Percentiles rank a stretch among this genome's conserved stretches.
Evolutionary conservation across 2,888 invertebrate genomes (phyloP).

Genomic region (Lepeophtheirus nordmannii): DNA sequence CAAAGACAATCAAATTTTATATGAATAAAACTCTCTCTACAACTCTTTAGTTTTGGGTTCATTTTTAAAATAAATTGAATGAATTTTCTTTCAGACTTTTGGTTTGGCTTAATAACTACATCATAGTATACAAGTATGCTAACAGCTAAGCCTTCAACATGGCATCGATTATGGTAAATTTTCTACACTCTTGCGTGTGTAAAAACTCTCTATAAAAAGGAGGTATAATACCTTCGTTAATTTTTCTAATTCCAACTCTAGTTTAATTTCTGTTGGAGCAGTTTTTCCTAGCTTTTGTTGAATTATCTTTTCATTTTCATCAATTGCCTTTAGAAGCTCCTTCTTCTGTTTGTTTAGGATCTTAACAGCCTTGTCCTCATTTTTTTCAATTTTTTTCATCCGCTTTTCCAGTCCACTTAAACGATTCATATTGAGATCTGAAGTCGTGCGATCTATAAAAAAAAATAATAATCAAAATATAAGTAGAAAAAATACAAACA

Average conservation of each 20-base stretch:
- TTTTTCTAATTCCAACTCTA: slow-evolving; percentile 8
- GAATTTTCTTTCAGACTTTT: no score
- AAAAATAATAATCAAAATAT: no score
- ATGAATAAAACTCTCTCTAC: no score
- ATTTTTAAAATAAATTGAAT: no score
- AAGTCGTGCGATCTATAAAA: neutral
- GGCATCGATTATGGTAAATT: no score
- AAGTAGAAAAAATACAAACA: neutral
- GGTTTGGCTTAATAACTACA: no score
- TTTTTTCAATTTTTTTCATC: slow-evolving; percentile 17
- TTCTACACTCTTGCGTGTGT: no score
- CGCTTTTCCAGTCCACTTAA: neutral
- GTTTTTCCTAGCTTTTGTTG: slow-evolving; percentile 1
- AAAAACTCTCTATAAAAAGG: no score
- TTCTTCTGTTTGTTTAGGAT: slow-evolving; percentile 10
- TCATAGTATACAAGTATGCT: no score
- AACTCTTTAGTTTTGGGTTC: no score
- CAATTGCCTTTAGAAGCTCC: slow-evolving; percentile 5
- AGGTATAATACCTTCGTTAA: slow-evolving; percentile 5
- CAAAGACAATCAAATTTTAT: no score
- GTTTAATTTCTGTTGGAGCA: slow-evolving; percentile 15
- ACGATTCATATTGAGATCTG: slow-evolving; percentile 5
- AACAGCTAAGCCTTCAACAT: no score
- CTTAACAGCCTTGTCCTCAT: slow-evolving; percentile 10
- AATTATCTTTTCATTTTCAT: slow-evolving; percentile 15